A percentile compares a stretch with the other conserved stretches of the same genome.
phyloP scores from a whole-genome alignment of 2,888 invertebrate species.

The Charanyca ferruginea region DNA sequence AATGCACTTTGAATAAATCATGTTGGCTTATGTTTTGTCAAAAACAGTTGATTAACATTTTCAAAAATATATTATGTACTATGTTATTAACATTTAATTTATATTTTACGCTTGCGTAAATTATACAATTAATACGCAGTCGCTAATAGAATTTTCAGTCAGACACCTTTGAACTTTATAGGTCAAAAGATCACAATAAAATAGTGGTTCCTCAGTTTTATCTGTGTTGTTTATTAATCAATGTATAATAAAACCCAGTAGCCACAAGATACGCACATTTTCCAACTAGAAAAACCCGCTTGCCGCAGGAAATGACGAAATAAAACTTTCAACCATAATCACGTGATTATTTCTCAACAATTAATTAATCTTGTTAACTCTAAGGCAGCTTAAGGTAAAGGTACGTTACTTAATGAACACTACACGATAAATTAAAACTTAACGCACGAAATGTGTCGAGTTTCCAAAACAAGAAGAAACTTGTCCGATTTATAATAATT shows the following conservation, averaged over 20 bases:
- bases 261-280: slow-evolving; percentile 13
- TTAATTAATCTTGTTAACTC: slow-evolving; percentile 41
- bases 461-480: slow-evolving; percentile 51
- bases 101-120: too few species aligned
- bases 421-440: slow-evolving; percentile 55
- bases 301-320: slow-evolving; percentile 49
- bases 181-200: slow-evolving; percentile 15
- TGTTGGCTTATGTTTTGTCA: not conserved
- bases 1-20: slow-evolving; percentile 15
- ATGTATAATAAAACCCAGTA: slow-evolving; percentile 19
- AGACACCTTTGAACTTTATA: slow-evolving; percentile 4
- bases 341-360: slow-evolving; percentile 48
- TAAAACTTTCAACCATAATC: slow-evolving; percentile 48
- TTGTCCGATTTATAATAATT: slow-evolving; percentile 47
- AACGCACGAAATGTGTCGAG: slow-evolving; percentile 30
- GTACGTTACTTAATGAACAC: slow-evolving; percentile 33
- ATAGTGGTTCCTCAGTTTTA: slow-evolving; percentile 13
- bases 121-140: not conserved
- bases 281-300: slow-evolving; percentile 29
- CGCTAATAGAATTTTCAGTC: slow-evolving; percentile 12
- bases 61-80: too few species aligned
- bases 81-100: too few species aligned
- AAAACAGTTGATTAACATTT: not conserved
- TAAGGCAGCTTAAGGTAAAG: slow-evolving; percentile 7
- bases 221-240: slow-evolving; percentile 23